Conservation (phyloP, 2,888 invertebrate species). For the Petrophora chlorosata region DNA sequence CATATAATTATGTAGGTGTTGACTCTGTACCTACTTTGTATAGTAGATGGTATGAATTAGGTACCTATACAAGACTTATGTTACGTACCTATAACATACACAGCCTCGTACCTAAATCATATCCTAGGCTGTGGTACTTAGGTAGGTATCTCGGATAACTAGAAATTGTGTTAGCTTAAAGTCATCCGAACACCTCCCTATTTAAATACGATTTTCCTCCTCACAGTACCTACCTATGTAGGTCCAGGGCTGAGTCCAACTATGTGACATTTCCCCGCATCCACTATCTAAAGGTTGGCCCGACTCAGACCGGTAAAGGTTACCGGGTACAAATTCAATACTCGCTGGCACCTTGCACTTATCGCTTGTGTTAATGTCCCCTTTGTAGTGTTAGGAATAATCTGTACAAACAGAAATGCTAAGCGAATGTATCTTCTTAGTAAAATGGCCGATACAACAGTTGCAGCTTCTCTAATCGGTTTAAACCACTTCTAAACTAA, state of each 20-base stretch:
- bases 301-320: slow-evolving; percentile 71
- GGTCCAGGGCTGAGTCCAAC: slow-evolving; percentile 78
- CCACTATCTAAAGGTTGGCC: slow-evolving; percentile 78
- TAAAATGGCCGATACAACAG: slow-evolving; percentile 9
- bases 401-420: slow-evolving; percentile 13
- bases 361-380: slow-evolving; percentile 33
- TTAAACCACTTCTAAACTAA: too few species aligned
- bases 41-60: not conserved
- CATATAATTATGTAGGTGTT: too few species aligned
- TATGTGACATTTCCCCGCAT: slow-evolving; percentile 81
- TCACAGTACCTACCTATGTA: slow-evolving; percentile 62
- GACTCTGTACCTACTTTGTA: too few species aligned
- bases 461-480: too few species aligned
- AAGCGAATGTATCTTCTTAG: slow-evolving; percentile 9
- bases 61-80: not conserved
- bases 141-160: too few species aligned
- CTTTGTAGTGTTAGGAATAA: slow-evolving; percentile 29
- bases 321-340: slow-evolving; percentile 74
- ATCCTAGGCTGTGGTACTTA: too few species aligned
- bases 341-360: slow-evolving; percentile 42
- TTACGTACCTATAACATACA: too few species aligned
- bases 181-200: too few species aligned
- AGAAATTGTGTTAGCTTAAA: too few species aligned
- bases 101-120: too few species aligned
- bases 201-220: slow-evolving; percentile 39